A percentile compares a stretch with the other conserved stretches of the same genome.
Conservation (phyloP, 2,113 vertebrate genomes). For the Casuarius casuarius region DNA sequence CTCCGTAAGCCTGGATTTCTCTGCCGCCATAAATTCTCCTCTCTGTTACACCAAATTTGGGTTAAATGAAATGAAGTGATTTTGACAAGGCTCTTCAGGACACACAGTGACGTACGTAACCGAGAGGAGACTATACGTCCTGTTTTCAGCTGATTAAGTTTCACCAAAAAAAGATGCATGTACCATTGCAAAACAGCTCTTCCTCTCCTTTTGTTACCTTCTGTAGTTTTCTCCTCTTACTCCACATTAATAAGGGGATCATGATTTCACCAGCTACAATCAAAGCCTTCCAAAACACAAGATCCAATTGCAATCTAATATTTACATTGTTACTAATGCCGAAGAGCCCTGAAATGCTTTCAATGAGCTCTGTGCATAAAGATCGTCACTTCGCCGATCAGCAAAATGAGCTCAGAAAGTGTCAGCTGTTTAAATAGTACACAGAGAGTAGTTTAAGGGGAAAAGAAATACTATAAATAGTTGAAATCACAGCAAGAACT, state of each 20-base stretch:
- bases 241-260: not conserved
- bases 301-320: not conserved
- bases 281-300: not conserved
- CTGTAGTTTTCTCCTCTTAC: not conserved
- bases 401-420: not conserved
- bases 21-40: not conserved
- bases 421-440: not conserved
- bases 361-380: not conserved
- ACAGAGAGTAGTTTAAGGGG: not conserved
- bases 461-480: constrained; percentile 49
- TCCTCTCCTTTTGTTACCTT: not conserved
- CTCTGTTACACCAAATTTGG: not conserved
- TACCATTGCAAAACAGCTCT: not conserved
- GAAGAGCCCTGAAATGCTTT: constrained; percentile 19
- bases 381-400: not conserved
- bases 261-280: not conserved
- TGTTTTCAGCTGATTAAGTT: not conserved
- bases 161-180: not conserved
- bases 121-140: not conserved
- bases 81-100: not conserved
- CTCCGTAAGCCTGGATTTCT: rapidly evolving
- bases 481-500: constrained; percentile 26
- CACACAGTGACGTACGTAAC: not conserved
- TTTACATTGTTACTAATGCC: not conserved
- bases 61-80: not conserved